These are phyloP conservation scores for Drosophila littoralis DNA, from an alignment of 1,140 invertebrate species.

Conservation along the genomic window DNA sequence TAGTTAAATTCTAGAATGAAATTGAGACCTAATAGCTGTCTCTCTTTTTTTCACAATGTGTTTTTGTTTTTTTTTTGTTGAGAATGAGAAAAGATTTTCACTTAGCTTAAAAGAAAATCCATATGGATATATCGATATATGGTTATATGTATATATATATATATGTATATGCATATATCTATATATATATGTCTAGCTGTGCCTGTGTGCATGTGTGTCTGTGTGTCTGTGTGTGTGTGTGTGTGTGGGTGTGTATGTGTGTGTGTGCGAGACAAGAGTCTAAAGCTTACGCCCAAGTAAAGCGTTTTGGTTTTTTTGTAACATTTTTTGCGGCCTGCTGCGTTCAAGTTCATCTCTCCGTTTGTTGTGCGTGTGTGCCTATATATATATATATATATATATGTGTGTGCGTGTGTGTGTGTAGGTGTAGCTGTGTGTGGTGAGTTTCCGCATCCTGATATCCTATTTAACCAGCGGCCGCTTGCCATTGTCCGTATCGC, in stretches of 20 bases:
- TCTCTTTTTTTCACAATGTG: not conserved
- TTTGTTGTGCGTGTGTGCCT: not conserved
- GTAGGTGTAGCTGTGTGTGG: not conserved
- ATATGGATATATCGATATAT: not conserved
- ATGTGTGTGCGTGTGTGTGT: constrained; percentile 6
- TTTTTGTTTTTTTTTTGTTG: not conserved
- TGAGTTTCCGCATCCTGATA: not conserved
- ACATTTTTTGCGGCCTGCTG: constrained; percentile 19
- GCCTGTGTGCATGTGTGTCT: constrained; percentile 2
- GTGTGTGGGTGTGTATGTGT: constrained; percentile 4
- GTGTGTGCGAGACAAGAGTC: not conserved
- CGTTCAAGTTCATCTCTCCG: constrained; percentile 58
- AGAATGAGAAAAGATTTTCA: not conserved
- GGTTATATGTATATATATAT: constrained; percentile 1
- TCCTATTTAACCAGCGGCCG: constrained; percentile 94
- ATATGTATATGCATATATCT: not conserved
- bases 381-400: not conserved
- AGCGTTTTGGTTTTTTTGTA: not conserved
- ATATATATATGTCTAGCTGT: not conserved
- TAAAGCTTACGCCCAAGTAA: not conserved
- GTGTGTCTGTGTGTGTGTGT: constrained; percentile 2
- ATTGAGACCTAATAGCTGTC: not conserved
- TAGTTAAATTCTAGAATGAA: constrained; percentile 11
- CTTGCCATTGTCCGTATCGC: constrained; percentile 96
- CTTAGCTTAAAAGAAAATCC: not conserved